These are phyloP conservation scores for Onychostoma macrolepis DNA, from an alignment of 2,113 vertebrate genomes.

Conservation along the genomic window DNA sequence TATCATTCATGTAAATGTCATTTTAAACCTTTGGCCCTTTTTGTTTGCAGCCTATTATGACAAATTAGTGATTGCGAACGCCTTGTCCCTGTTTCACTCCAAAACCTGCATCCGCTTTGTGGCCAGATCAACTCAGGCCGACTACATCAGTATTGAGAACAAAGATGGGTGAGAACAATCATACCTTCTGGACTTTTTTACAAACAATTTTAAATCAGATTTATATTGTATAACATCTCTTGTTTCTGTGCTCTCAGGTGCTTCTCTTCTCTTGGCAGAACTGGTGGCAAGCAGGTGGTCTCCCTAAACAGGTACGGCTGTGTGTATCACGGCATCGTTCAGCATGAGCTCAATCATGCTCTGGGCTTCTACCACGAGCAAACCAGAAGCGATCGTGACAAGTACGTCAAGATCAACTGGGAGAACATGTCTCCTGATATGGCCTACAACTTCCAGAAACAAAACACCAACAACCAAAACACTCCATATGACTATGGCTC, in stretches of 20 bases:
- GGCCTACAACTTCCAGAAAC: background rate
- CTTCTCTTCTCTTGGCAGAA: constrained; percentile 59
- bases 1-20: background rate
- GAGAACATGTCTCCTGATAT: constrained; percentile 49
- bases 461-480: too few relatives aligned
- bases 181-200: background rate
- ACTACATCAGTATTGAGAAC: constrained; percentile 60
- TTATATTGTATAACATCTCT: too few relatives aligned
- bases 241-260: constrained; percentile 55
- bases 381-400: constrained; percentile 62
- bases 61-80: constrained; percentile 34
- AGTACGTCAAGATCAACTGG: constrained; percentile 60
- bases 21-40: background rate
- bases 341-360: constrained; percentile 65
- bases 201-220: too few relatives aligned
- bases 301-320: constrained; percentile 57
- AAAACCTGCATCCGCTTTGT: constrained; percentile 61
- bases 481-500: too few relatives aligned
- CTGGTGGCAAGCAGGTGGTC: constrained; percentile 60
- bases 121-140: constrained; percentile 38
- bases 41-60: constrained; percentile 45
- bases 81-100: constrained; percentile 45
- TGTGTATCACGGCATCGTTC: constrained; percentile 49
- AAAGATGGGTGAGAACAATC: constrained; percentile 48
- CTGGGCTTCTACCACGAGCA: constrained; percentile 70